A percentile compares a stretch with the other conserved stretches of the same genome.
Conservation (phyloP, 2,797 vertebrate genomes). For the Macropus fuliginosus region DNA sequence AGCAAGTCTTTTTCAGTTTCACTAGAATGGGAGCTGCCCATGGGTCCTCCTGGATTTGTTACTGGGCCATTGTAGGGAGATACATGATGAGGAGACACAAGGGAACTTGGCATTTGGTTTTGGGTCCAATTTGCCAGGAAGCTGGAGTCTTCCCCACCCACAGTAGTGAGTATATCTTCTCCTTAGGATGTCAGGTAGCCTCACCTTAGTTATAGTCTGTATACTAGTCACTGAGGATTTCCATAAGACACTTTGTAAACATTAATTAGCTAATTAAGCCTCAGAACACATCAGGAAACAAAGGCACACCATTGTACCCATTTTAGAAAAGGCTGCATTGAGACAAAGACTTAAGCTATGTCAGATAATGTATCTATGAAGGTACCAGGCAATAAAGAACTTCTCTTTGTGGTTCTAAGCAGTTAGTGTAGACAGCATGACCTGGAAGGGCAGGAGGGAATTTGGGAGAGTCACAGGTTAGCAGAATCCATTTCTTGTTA, state of each 20-base stretch:
- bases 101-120: background rate
- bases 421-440: background rate
- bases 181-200: background rate
- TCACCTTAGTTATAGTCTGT: background rate
- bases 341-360: background rate
- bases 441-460: background rate
- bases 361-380: background rate
- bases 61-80: background rate
- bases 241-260: background rate
- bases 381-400: background rate
- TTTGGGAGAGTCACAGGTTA: background rate
- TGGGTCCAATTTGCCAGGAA: background rate
- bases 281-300: background rate
- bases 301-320: background rate
- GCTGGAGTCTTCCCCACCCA: background rate
- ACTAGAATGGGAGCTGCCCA: too few species aligned
- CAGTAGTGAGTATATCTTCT: background rate
- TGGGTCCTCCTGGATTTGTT: background rate
- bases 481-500: background rate
- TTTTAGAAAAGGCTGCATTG: constrained; percentile 36
- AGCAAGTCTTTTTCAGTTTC: background rate
- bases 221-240: background rate
- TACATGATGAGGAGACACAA: background rate
- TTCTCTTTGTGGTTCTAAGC: background rate
- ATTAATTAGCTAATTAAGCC: constrained; percentile 35